phyloP scores from a whole-genome alignment of 2,113 vertebrate species.

The Gorilla gorilla region DNA sequence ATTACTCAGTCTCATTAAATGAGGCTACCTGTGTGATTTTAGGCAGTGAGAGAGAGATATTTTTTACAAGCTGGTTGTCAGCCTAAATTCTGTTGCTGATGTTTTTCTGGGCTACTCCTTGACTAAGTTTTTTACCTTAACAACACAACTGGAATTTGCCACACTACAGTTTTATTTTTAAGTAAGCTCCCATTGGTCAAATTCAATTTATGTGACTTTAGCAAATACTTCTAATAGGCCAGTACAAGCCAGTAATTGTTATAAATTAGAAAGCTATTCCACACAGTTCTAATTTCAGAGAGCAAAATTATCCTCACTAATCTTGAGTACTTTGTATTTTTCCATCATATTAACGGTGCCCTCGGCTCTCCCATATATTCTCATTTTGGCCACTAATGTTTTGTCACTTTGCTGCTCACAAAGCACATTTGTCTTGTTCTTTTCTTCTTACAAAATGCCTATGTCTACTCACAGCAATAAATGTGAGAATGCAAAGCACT shows the following conservation, averaged over 20 bases:
- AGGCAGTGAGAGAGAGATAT: background rate
- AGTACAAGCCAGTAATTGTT: background rate
- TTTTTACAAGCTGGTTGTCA: background rate
- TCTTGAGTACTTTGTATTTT: slow-evolving; percentile 17
- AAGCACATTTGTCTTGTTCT: slow-evolving; percentile 15
- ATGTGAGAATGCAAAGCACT: background rate
- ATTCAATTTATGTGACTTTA: background rate
- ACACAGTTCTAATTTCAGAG: slow-evolving; percentile 3
- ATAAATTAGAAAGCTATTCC: slow-evolving; percentile 40
- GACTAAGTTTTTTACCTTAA: background rate
- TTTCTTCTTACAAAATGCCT: background rate
- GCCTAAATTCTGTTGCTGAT: background rate
- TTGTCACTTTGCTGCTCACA: slow-evolving; percentile 30
- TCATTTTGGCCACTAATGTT: slow-evolving; percentile 41
- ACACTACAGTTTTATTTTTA: background rate
- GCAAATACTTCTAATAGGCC: background rate
- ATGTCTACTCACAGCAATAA: slow-evolving; percentile 14
- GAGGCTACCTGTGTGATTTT: background rate
- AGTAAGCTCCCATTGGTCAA: background rate
- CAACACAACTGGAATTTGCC: background rate
- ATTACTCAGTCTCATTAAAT: background rate
- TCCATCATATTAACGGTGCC: slow-evolving; percentile 5
- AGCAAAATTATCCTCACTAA: background rate
- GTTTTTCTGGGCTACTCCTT: background rate
- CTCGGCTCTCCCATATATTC: background rate